phyloP scores from a whole-genome alignment of 1,140 invertebrate species.

The Drosophila willistoni region DNA sequence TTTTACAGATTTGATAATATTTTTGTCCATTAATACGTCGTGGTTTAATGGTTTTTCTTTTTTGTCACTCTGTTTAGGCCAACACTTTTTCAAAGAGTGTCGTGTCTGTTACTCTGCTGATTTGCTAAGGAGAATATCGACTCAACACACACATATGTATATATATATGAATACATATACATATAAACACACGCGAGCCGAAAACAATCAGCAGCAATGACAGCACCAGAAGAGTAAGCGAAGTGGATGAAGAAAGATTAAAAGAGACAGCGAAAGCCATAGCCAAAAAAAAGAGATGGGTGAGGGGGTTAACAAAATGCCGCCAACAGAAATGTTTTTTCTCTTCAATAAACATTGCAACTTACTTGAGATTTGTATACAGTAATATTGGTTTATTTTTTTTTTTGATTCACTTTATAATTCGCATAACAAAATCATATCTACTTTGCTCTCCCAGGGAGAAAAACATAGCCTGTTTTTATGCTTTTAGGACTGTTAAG shows the following conservation, averaged over 20 bases:
- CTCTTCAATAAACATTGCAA: not conserved
- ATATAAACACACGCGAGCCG: constrained; percentile 2
- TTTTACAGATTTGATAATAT: not conserved
- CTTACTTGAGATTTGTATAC: constrained; percentile 2
- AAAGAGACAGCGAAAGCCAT: constrained; percentile 14
- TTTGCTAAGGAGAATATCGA: constrained; percentile 12
- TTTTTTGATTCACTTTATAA: not conserved
- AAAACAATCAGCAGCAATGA: constrained; percentile 13
- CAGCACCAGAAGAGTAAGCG: constrained; percentile 5
- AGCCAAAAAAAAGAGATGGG: constrained; percentile 10
- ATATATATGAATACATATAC: not conserved
- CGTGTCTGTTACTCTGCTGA: constrained; percentile 2
- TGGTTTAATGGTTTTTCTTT: constrained; percentile 15
- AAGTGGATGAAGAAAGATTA: constrained; percentile 7
- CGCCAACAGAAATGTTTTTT: constrained; percentile 27
- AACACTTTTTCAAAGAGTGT: constrained; percentile 50
- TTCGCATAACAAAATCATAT: not conserved
- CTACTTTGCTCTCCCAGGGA: constrained; percentile 1
- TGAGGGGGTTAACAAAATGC: constrained; percentile 22
- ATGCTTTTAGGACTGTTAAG: not conserved
- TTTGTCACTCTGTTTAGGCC: constrained; percentile 33
- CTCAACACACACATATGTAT: not conserved
- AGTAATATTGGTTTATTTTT: not conserved
- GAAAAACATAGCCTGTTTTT: constrained; percentile 3
- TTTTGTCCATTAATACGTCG: constrained; percentile 10